Evolutionary conservation across 1,140 invertebrate species (phyloP), one percentile per base, ranked within the genome.

Genomic region (Oncopeltus fasciatus): DNA sequence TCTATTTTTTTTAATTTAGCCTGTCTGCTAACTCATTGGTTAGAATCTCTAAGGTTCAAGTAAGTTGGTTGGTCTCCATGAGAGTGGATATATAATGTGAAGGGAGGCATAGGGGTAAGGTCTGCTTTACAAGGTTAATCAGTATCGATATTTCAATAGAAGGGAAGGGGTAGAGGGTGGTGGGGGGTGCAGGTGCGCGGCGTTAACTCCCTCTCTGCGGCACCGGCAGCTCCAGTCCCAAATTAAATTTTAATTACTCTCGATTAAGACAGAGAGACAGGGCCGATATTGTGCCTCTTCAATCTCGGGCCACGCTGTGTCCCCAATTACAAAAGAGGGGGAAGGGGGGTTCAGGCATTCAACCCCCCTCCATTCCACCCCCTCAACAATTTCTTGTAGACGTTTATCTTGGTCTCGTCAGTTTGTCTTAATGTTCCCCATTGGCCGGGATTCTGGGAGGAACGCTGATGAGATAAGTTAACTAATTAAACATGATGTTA

Each of bases 231-330:
- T 27, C 9, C 3, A 24, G 2, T 1, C 2, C 49, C 26, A 27
- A 53, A 53, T 53, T 53, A 53, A 53, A 53, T 53, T 53, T 53
- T 53, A 53, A 53, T 53, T 24, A 53, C 49, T 53, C 24, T 26
- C 49, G 2, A 53, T 53, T 53, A 53, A 53, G 49, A 18, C n/a
- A n/a, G 31, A 38, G 31, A 38, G 31, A 38, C 49, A 53, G 24
- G 20, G 16, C 18, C 49, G 2, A 2, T 53, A 53, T 2, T 9
- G 49, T 2, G n/a, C n/a, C 1, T 24, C 24, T 53, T 53, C 49
- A 53, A 53, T 53, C 2, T 53, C 18, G 21, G 14, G 5, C 24
- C n/a, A 14, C 5, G 14, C 31, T 38, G 31, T 14, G 5, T 38
- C 14, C 31, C 31, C 31, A 38, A 38, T 8, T 5, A 14, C 31